These are phyloP conservation scores for Eilema sororculum DNA, from an alignment of 2,888 invertebrate species.

Conservation along the genomic window DNA sequence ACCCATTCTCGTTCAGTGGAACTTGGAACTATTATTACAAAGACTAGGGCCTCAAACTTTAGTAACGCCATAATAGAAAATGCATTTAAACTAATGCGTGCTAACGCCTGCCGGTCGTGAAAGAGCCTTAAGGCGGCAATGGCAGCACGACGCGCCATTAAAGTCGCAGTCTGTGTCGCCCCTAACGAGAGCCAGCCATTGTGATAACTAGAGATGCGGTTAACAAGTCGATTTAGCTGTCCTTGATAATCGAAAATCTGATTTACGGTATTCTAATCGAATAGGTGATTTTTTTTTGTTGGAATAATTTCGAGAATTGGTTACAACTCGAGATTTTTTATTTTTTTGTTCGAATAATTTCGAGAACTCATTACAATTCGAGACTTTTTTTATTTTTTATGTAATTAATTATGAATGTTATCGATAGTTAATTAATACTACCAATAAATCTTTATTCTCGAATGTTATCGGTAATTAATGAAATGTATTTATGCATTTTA, in stretches of 20 bases:
- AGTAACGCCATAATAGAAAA: constrained; percentile 50
- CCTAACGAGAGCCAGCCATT: constrained; percentile 54
- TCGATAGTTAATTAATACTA: background rate
- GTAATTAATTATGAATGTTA: background rate
- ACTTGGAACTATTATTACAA: constrained; percentile 24
- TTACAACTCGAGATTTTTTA: background rate
- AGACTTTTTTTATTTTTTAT: background rate
- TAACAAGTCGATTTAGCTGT: constrained; percentile 36
- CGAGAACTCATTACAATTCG: background rate
- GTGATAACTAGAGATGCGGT: constrained; percentile 52
- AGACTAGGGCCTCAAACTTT: constrained; percentile 32
- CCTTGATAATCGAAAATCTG: constrained; percentile 37
- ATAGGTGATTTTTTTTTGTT: background rate
- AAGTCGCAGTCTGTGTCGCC: constrained; percentile 47
- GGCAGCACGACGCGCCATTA: constrained; percentile 57
- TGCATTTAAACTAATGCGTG: constrained; percentile 52
- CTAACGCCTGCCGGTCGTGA: constrained; percentile 49
- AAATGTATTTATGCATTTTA: background rate
- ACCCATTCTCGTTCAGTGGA: constrained; percentile 18
- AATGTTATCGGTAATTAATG: background rate
- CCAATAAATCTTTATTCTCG: too few relatives aligned
- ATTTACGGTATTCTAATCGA: constrained; percentile 22
- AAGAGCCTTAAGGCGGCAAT: constrained; percentile 49
- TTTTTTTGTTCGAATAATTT: background rate
- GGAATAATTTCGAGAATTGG: background rate